Evolutionary conservation across 2,888 invertebrate genomes (phyloP).

Genomic region (Chelonus formosanus): DNA sequence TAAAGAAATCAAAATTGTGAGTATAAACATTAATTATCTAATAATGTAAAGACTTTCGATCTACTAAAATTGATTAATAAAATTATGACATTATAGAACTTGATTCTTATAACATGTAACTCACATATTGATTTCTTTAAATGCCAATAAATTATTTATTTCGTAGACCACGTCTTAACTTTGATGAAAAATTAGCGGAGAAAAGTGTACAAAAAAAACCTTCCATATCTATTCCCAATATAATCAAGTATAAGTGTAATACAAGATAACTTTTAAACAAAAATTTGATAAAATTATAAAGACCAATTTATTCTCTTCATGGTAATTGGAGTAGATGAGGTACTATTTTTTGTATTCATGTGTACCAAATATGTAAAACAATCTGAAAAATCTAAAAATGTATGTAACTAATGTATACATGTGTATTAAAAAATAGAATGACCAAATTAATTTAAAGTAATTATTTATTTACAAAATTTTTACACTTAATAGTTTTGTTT

Average conservation of each 20-base stretch:
- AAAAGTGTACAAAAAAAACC: neutral
- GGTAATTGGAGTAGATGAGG: constrained; percentile 21
- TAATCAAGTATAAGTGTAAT: constrained; percentile 4
- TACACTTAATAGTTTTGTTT: no score
- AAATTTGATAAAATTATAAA: constrained; percentile 6
- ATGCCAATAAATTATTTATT: constrained; percentile 56
- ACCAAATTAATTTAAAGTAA: neutral
- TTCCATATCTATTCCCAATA: constrained; percentile 19
- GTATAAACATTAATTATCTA: no score
- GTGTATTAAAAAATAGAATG: neutral
- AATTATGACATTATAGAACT: neutral
- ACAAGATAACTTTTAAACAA: constrained; percentile 3
- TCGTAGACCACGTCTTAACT: neutral
- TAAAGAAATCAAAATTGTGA: no score
- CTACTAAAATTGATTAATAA: neutral
- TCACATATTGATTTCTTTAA: constrained; percentile 53
- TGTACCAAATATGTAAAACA: constrained; percentile 29
- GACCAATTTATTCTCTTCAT: constrained; percentile 5
- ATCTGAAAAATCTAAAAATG: neutral
- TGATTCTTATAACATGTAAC: constrained; percentile 14
- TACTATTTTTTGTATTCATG: constrained; percentile 44
- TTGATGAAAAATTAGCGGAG: no score
- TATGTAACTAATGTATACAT: constrained; percentile 1
- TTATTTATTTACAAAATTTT: no score
- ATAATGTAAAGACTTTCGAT: no score